Percentiles rank a stretch among this genome's conserved stretches.
These are phyloP conservation scores for Sarcophaga peregrina DNA, from an alignment of 1,140 invertebrate species.

Conservation along the genomic window DNA sequence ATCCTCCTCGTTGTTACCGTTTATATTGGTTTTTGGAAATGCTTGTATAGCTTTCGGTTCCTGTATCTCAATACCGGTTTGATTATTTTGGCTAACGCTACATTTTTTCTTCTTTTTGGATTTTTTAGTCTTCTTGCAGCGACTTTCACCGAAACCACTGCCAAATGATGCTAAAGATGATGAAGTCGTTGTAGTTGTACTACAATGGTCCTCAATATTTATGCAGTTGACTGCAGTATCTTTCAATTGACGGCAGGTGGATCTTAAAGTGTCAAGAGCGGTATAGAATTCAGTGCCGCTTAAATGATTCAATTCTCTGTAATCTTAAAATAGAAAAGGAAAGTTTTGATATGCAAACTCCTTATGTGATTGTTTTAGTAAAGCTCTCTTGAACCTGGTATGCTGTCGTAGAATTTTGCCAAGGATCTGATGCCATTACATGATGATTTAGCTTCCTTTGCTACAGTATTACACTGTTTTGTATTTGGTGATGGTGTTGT, in stretches of 20 bases:
- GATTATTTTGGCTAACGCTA: constrained; percentile 50
- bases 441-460: neutral
- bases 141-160: neutral
- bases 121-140: constrained; percentile 31
- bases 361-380: neutral
- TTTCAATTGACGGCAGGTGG: constrained; percentile 57
- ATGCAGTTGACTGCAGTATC: constrained; percentile 44
- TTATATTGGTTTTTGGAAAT: neutral
- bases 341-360: constrained; percentile 29
- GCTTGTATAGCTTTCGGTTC: neutral
- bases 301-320: constrained; percentile 63
- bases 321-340: constrained; percentile 51
- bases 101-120: constrained; percentile 50
- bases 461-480: neutral
- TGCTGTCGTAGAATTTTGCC: constrained; percentile 64
- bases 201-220: constrained; percentile 43
- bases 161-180: constrained; percentile 42
- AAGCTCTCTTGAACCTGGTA: constrained; percentile 53
- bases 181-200: constrained; percentile 47
- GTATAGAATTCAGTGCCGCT: constrained; percentile 61
- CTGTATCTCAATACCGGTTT: constrained; percentile 7
- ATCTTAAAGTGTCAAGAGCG: constrained; percentile 57
- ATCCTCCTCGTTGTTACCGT: neutral
- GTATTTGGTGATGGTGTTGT: neutral
- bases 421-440: constrained; percentile 56